phyloP scores from a whole-genome alignment of 2,797 vertebrate genomes.

The Rhadinocentrus ornatus region DNA sequence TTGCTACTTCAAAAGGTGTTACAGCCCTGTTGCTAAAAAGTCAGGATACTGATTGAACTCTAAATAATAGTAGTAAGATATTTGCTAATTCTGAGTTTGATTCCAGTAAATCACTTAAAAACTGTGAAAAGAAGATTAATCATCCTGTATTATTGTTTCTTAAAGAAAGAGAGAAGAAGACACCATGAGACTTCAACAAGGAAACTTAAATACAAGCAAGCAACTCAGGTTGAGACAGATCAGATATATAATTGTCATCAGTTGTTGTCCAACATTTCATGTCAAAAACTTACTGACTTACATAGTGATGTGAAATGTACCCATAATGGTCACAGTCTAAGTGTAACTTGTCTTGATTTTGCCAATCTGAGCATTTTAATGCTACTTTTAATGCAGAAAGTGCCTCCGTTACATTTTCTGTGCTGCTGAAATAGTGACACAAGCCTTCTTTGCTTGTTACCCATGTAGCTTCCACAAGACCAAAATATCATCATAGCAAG shows the following conservation, averaged over 20 bases:
- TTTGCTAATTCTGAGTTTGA: neutral
- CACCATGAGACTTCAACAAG: neutral
- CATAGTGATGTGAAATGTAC: neutral
- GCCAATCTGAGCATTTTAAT: neutral
- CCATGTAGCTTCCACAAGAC: neutral
- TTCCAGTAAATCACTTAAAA: neutral
- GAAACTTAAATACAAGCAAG: conserved; percentile 1
- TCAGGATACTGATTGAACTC: neutral
- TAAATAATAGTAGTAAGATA: neutral
- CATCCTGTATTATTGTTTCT: neutral
- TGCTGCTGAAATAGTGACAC: neutral
- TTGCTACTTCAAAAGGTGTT: neutral
- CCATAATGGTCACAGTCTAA: neutral
- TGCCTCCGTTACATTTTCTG: no score
- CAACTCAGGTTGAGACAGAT: conserved; percentile 1
- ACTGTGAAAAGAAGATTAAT: conserved; percentile 1
- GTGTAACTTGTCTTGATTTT: neutral
- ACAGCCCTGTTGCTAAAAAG: neutral
- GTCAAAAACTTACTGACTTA: neutral
- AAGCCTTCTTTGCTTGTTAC: neutral
- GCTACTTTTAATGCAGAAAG: neutral
- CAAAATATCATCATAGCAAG: no score
- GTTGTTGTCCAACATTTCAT: conserved; percentile 1
- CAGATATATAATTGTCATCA: conserved; percentile 1
- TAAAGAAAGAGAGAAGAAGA: conserved; percentile 1